Conservation (phyloP, 2,888 invertebrate species). For the Lasius fuliginosus region DNA sequence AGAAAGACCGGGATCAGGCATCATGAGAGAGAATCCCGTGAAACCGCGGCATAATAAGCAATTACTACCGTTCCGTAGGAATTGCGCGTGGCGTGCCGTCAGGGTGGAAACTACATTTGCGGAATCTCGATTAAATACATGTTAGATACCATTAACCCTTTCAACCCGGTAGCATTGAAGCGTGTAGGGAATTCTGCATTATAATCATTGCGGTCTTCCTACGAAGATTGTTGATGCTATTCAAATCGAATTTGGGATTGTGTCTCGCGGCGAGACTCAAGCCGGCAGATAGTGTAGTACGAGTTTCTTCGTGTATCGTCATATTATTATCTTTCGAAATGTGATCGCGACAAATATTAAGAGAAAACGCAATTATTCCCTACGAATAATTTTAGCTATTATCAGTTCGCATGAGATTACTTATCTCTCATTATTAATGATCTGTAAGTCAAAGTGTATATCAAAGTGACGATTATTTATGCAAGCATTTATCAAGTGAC, state of each 20-base stretch:
- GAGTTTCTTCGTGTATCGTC: too few relatives aligned
- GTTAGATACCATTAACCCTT: slow-evolving; percentile 56
- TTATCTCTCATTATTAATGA: neutral
- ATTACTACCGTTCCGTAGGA: slow-evolving; percentile 48
- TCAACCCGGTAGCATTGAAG: slow-evolving; percentile 30
- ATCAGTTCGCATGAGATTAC: neutral
- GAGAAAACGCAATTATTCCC: neutral
- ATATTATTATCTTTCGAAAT: too few relatives aligned
- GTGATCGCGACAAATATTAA: neutral
- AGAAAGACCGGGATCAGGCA: slow-evolving; percentile 42
- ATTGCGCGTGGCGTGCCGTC: slow-evolving; percentile 39
- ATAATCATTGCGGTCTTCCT: slow-evolving; percentile 23
- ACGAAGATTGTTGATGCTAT: slow-evolving; percentile 31
- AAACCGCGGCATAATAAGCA: slow-evolving; percentile 53
- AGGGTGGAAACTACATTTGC: slow-evolving; percentile 47
- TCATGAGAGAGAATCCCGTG: slow-evolving; percentile 41
- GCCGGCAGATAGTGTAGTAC: neutral
- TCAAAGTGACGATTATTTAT: neutral
- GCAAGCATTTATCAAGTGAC: neutral
- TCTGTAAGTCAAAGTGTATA: neutral
- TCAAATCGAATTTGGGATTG: slow-evolving; percentile 23
- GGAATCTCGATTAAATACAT: slow-evolving; percentile 56
- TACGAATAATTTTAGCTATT: neutral
- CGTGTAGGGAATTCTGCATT: slow-evolving; percentile 24
- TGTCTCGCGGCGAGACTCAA: neutral